phyloP scores from a whole-genome alignment of 2,888 invertebrate species.

The Perizoma affinitatum region DNA sequence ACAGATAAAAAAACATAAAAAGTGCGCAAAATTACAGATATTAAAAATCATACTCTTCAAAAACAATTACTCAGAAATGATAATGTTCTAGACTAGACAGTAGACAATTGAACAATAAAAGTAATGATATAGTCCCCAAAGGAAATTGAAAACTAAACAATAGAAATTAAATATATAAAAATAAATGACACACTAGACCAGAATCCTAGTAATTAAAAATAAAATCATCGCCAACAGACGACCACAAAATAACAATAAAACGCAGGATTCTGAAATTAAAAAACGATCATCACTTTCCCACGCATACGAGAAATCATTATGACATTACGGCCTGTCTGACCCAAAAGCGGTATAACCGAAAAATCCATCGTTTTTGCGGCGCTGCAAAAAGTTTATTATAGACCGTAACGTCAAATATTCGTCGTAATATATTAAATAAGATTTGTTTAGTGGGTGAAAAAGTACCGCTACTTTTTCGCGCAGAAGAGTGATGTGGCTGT shows the following conservation, averaged over 20 bases:
- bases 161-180: slow-evolving; percentile 1
- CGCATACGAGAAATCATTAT: slow-evolving; percentile 33
- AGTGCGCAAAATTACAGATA: background rate
- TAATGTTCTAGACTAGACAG: background rate
- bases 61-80: background rate
- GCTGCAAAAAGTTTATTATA: slow-evolving; percentile 42
- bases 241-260: slow-evolving; percentile 34
- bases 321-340: slow-evolving; percentile 37
- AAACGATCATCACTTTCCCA: slow-evolving; percentile 38
- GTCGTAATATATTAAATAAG: slow-evolving; percentile 60
- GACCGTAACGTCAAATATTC: slow-evolving; percentile 48
- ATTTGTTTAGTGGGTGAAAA: slow-evolving; percentile 46
- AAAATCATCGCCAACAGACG: slow-evolving; percentile 12
- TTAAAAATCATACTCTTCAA: slow-evolving; percentile 5
- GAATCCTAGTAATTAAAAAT: slow-evolving; percentile 15
- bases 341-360: slow-evolving; percentile 33
- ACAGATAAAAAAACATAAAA: too few relatives aligned
- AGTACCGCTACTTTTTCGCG: slow-evolving; percentile 48
- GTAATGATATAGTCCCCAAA: slow-evolving; percentile 6
- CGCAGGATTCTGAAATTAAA: slow-evolving; percentile 36
- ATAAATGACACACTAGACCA: slow-evolving; percentile 8
- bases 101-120: slow-evolving; percentile 6
- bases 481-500: slow-evolving; percentile 35
- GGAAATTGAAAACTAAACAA: slow-evolving; percentile 14
- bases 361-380: slow-evolving; percentile 38